These are phyloP conservation scores for Sycophila sp. DNA, from an alignment of 1,140 invertebrate genomes.

Conservation along the genomic window DNA sequence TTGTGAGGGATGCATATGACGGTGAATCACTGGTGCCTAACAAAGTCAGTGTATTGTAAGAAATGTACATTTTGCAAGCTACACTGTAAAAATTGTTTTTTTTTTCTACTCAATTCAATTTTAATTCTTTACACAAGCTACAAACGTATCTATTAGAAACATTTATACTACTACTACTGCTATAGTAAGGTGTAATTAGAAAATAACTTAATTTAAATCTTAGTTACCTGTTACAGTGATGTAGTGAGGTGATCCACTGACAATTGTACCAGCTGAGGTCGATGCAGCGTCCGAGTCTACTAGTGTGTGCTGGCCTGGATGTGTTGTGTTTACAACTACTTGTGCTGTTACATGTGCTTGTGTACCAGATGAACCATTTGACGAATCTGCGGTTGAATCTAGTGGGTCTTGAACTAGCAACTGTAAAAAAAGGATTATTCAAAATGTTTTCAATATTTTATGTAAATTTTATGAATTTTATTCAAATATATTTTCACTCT, in stretches of 20 bases:
- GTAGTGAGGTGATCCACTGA: constrained; percentile 66
- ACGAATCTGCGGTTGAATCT: constrained; percentile 63
- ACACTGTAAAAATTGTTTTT: not conserved
- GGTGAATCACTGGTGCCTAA: constrained; percentile 64
- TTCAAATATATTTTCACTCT: not conserved
- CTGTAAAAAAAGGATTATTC: constrained; percentile 47
- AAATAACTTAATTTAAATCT: not conserved
- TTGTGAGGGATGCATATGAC: constrained; percentile 64
- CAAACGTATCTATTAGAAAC: too few relatives aligned
- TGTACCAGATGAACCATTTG: constrained; percentile 63
- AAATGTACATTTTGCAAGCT: constrained; percentile 58
- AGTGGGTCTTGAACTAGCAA: constrained; percentile 62
- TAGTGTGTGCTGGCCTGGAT: constrained; percentile 60
- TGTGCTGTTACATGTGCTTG: constrained; percentile 66
- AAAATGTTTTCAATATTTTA: constrained; percentile 10
- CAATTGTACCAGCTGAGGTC: constrained; percentile 60
- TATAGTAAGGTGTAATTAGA: too few relatives aligned
- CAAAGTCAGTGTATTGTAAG: constrained; percentile 55
- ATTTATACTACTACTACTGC: too few relatives aligned
- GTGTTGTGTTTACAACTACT: constrained; percentile 65
- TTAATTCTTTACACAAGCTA: too few relatives aligned
- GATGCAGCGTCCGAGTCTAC: constrained; percentile 63
- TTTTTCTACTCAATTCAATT: constrained; percentile 8
- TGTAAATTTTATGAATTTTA: not conserved
- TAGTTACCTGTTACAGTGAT: constrained; percentile 67